These are phyloP conservation scores for Siniperca chuatsi DNA, from an alignment of 2,113 vertebrate species.

Conservation along the genomic window DNA sequence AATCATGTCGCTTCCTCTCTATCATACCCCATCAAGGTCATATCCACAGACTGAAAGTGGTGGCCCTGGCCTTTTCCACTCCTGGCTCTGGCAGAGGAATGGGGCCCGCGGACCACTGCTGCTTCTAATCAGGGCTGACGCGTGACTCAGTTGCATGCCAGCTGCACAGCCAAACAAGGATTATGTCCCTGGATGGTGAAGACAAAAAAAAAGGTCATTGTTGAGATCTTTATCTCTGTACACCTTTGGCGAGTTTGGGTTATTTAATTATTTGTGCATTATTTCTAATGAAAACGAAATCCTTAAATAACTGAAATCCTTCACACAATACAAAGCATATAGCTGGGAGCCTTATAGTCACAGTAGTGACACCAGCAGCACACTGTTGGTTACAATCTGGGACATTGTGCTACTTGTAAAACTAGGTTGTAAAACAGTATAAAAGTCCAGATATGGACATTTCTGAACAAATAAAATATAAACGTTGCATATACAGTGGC, in stretches of 20 bases:
- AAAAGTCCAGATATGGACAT: conserved; percentile 3
- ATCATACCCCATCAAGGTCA: conserved; percentile 85
- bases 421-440: conserved; percentile 26
- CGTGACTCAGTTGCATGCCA: conserved; percentile 87
- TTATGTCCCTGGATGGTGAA: conserved; percentile 83
- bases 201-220: conserved; percentile 78
- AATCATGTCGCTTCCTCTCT: conserved; percentile 81
- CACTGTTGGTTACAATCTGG: conserved; percentile 61
- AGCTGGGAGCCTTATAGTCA: conserved; percentile 40
- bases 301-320: conserved; percentile 37
- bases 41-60: conserved; percentile 78
- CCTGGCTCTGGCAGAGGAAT: conserved; percentile 79
- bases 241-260: conserved; percentile 69
- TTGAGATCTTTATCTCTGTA: conserved; percentile 77
- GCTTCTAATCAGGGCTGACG: conserved; percentile 87
- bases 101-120: conserved; percentile 80
- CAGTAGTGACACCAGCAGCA: conserved; percentile 43
- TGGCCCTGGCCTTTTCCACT: conserved; percentile 83
- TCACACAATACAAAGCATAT: conserved; percentile 34
- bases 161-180: conserved; percentile 80
- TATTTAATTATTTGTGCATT: conserved; percentile 62
- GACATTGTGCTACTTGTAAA: conserved; percentile 67
- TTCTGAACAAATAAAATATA: background rate
- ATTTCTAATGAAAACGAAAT: conserved; percentile 60
- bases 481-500: background rate